phyloP scores from a whole-genome alignment of 2,888 invertebrate species.

The Plusia festucae region DNA sequence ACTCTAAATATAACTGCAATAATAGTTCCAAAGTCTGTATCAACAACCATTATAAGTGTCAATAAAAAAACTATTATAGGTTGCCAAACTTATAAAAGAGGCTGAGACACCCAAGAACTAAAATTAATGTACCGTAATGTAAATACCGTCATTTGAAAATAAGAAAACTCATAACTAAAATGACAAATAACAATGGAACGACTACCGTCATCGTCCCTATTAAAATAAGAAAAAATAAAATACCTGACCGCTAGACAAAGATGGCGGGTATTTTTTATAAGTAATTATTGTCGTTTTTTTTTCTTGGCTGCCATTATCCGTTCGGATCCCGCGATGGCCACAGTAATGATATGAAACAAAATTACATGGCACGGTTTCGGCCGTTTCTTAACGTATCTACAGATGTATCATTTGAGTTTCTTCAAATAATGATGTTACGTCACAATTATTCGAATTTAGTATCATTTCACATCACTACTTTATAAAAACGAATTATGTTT shows the following conservation, averaged over 20 bases:
- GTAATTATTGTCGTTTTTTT: constrained; percentile 75
- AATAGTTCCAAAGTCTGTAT: too few relatives aligned
- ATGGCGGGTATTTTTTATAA: constrained; percentile 71
- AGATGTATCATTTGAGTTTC: constrained; percentile 77
- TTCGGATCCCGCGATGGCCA: constrained; percentile 72
- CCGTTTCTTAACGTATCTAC: constrained; percentile 85
- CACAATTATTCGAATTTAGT: constrained; percentile 41
- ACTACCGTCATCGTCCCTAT: constrained; percentile 59
- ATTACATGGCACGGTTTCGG: constrained; percentile 81
- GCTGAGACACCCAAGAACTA: constrained; percentile 10
- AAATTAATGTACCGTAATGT: constrained; percentile 11
- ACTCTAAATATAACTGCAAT: not conserved
- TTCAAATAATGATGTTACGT: constrained; percentile 66
- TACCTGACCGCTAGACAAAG: constrained; percentile 72
- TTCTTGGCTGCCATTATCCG: constrained; percentile 81
- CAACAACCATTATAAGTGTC: too few relatives aligned
- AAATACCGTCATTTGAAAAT: constrained; percentile 10
- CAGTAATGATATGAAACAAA: constrained; percentile 85
- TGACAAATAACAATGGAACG: constrained; percentile 57
- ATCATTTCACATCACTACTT: not conserved
- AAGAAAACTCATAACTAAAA: constrained; percentile 37
- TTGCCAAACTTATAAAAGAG: too few relatives aligned
- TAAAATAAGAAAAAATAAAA: constrained; percentile 51
- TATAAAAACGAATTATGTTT: not conserved
- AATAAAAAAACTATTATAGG: too few relatives aligned